Evolutionary conservation across 2,888 invertebrate genomes (phyloP).

Genomic region (Drosophila niveifrons): DNA sequence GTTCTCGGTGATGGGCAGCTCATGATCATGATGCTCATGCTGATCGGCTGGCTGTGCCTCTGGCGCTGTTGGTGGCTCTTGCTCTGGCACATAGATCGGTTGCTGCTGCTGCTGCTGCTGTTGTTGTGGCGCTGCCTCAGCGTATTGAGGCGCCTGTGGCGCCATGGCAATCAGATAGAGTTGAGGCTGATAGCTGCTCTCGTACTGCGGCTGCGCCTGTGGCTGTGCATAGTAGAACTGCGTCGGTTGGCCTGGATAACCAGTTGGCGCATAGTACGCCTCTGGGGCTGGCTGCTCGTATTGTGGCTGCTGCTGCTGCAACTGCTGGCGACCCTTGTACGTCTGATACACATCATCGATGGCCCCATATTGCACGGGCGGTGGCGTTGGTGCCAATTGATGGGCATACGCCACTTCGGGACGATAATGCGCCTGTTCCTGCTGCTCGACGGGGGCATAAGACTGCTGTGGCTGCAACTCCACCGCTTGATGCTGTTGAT

Average conservation of each 20-base stretch:
- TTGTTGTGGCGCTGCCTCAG: conserved; percentile 21
- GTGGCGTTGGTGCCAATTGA: conserved; percentile 63
- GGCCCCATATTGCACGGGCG: conserved; percentile 73
- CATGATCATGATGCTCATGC: conserved; percentile 19
- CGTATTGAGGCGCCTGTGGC: conserved; percentile 60
- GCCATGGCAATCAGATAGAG: conserved; percentile 81
- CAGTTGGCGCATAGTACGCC: conserved; percentile 58
- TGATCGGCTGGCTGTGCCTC: conserved; percentile 22
- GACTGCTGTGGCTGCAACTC: conserved; percentile 34
- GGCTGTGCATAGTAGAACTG: conserved; percentile 79
- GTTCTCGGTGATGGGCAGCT: conserved; percentile 81
- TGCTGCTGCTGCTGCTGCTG: conserved; percentile 50
- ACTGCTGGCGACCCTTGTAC: conserved; percentile 79
- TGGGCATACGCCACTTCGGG: conserved; percentile 70
- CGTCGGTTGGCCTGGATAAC: conserved; percentile 55
- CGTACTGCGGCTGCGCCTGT: conserved; percentile 52
- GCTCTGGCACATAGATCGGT: conserved; percentile 75
- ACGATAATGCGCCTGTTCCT: conserved; percentile 61
- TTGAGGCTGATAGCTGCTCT: conserved; percentile 74
- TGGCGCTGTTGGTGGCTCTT: conserved; percentile 52
- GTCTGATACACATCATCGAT: conserved; percentile 83
- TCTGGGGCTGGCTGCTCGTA: conserved; percentile 58
- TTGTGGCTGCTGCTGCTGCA: conserved; percentile 55
- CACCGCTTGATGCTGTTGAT: conserved; percentile 63
- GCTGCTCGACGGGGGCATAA: conserved; percentile 46